Percentiles rank a stretch among this genome's conserved stretches.
Evolutionary conservation across 2,888 invertebrate species (phyloP).

Genomic region (Polyommatus iphigenia): DNA sequence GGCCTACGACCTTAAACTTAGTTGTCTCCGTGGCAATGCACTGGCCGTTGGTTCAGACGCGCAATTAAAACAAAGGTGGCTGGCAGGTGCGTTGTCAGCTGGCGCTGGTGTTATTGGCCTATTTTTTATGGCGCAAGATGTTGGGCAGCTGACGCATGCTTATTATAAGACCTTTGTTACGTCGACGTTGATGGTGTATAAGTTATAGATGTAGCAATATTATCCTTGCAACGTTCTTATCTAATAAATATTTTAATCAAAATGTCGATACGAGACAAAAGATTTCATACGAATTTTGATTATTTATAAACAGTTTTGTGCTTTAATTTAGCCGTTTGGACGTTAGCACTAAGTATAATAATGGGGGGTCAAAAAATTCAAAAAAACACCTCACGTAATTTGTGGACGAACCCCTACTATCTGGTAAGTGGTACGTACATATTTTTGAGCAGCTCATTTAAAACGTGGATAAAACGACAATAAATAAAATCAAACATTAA

Average conservation of each 20-base stretch:
- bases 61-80: slow-evolving; percentile 76
- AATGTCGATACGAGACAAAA: too few relatives aligned
- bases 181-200: background rate
- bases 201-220: background rate
- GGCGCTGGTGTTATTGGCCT: slow-evolving; percentile 77
- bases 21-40: slow-evolving; percentile 4
- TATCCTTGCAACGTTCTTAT: background rate
- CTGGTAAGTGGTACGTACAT: too few relatives aligned
- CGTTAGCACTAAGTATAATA: too few relatives aligned
- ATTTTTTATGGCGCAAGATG: slow-evolving; percentile 80
- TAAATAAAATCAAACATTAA: background rate
- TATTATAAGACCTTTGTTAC: slow-evolving; percentile 57
- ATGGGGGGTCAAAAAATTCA: too few relatives aligned
- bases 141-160: slow-evolving; percentile 52
- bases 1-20: background rate
- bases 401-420: too few relatives aligned
- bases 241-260: too few relatives aligned
- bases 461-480: background rate
- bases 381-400: too few relatives aligned
- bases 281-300: too few relatives aligned
- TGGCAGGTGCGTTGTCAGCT: slow-evolving; percentile 75
- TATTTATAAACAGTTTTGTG: too few relatives aligned
- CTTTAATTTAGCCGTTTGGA: too few relatives aligned
- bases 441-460: too few relatives aligned
- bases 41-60: slow-evolving; percentile 35